A percentile compares a stretch with the other conserved stretches of the same genome.
Conservation (phyloP, 2,113 vertebrate genomes). For the Burhinus oedicnemus region DNA sequence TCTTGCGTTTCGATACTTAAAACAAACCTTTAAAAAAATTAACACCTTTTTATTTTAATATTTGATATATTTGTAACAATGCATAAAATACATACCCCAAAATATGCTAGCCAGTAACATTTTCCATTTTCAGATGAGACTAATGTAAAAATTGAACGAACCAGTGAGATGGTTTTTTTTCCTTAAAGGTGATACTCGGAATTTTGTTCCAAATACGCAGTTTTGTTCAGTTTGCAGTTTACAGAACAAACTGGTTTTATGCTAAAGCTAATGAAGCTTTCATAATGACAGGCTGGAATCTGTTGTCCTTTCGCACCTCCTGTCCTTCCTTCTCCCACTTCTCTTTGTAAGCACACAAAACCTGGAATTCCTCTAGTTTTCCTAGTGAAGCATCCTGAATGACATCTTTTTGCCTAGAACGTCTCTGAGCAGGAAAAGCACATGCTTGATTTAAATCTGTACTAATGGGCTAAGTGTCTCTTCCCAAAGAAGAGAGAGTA, state of each 20-base stretch:
- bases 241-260: conserved; percentile 21
- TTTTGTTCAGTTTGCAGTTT: conserved; percentile 30
- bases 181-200: neutral
- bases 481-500: neutral
- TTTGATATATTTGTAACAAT: neutral
- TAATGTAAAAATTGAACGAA: neutral
- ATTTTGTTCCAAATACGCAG: neutral
- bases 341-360: neutral
- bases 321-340: neutral
- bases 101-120: fast-evolving
- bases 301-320: neutral
- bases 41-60: neutral
- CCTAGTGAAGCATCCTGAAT: neutral
- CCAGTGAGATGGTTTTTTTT: neutral
- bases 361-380: neutral
- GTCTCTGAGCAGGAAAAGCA: neutral
- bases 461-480: neutral
- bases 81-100: neutral
- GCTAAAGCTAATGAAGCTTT: neutral
- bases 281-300: neutral
- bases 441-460: neutral
- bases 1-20: neutral
- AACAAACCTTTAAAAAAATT: neutral
- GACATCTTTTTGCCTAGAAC: neutral
- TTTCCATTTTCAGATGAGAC: neutral